Conservation (phyloP, 2,888 invertebrate species). For the Amphiduros pacificus region DNA sequence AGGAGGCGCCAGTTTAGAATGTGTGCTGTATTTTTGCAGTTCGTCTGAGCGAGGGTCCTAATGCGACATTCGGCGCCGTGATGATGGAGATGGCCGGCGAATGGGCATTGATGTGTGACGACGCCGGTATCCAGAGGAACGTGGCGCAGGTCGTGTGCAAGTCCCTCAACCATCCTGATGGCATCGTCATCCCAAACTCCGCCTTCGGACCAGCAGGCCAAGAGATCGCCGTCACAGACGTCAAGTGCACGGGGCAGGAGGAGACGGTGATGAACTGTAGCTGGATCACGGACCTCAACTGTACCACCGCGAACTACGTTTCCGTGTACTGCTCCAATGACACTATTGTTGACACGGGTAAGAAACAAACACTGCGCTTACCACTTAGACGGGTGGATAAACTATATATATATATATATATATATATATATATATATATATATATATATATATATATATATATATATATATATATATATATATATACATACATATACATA, state of each 20-base stretch:
- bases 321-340: conserved; percentile 11
- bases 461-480: no score
- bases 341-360: neutral
- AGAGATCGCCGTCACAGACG: neutral
- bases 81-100: neutral
- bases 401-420: no score
- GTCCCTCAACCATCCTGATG: neutral
- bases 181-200: conserved; percentile 2
- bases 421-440: neutral
- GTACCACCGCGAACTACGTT: conserved; percentile 1
- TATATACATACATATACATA: no score
- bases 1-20: no score
- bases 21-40: no score
- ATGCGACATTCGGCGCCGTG: conserved; percentile 9
- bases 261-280: neutral
- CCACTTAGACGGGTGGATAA: neutral
- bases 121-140: neutral
- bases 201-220: neutral
- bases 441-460: no score
- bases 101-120: conserved; percentile 4
- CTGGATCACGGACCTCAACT: neutral
- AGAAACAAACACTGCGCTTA: neutral
- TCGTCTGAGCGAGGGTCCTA: neutral
- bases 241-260: conserved; percentile 12
- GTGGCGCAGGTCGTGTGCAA: conserved; percentile 12